phyloP scores from a whole-genome alignment of 1,140 invertebrate species.

The Carposina sasakii region DNA sequence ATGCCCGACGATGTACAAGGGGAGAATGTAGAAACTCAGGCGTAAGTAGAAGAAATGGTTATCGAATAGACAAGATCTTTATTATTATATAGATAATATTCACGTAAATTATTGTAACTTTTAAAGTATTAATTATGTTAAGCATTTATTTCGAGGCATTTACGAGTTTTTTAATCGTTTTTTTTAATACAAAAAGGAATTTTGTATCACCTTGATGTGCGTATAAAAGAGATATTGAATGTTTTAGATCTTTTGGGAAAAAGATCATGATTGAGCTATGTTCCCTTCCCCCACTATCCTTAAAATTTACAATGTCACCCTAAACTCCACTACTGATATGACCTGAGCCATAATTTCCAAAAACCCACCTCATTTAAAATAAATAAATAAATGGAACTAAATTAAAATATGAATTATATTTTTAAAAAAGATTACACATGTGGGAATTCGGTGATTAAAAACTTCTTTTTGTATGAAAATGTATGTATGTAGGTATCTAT shows the following conservation, averaged over 20 bases:
- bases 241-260: background rate
- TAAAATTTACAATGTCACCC: background rate
- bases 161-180: conserved; percentile 22
- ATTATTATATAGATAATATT: conserved; percentile 10
- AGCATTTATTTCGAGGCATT: conserved; percentile 37
- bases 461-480: background rate
- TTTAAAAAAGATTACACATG: conserved; percentile 9
- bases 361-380: too few species aligned
- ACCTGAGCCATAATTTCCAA: too few species aligned
- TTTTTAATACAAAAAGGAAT: background rate
- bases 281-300: conserved; percentile 2
- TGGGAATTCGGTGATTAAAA: background rate
- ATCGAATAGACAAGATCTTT: background rate
- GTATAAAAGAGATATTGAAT: background rate
- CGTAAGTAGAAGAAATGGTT: conserved; percentile 18
- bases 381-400: conserved; percentile 7
- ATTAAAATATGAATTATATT: conserved; percentile 10
- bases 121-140: conserved; percentile 11
- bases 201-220: too few species aligned
- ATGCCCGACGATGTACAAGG: too few species aligned
- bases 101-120: conserved; percentile 5
- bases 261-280: conserved; percentile 6
- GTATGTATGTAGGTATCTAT: background rate
- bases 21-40: conserved; percentile 31
- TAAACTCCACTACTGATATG: too few species aligned